Evolutionary conservation across 2,797 vertebrate species (phyloP).

Genomic region (Pipistrellus kuhlii): DNA sequence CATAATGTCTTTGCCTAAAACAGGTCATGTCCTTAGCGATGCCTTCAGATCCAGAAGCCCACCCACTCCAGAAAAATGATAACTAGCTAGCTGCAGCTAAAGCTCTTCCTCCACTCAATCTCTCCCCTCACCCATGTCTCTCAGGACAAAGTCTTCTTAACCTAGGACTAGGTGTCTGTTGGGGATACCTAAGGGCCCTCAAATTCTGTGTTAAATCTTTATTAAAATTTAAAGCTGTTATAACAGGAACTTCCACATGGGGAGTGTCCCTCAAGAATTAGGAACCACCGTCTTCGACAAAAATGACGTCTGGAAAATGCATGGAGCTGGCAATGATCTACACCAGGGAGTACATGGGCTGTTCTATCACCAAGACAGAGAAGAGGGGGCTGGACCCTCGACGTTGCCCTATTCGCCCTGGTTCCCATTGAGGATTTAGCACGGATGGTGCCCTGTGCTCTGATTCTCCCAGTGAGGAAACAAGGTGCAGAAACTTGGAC

Average conservation of each 20-base stretch:
- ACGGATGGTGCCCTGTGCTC: neutral
- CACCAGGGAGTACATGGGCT: neutral
- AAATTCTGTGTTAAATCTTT: slow-evolving; percentile 22
- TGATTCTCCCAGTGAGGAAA: neutral
- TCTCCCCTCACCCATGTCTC: neutral
- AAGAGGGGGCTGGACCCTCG: neutral
- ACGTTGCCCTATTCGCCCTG: neutral
- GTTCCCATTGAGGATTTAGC: neutral
- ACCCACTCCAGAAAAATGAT: neutral
- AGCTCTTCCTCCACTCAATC: neutral
- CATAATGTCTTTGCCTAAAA: neutral
- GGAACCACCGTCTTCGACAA: neutral
- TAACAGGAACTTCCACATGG: neutral
- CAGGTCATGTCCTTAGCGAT: neutral
- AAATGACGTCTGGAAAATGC: neutral
- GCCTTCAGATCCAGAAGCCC: neutral
- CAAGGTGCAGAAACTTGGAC: neutral
- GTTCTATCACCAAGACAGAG: neutral
- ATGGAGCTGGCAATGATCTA: neutral
- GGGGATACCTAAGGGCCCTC: neutral
- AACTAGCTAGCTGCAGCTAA: neutral
- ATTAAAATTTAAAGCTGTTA: neutral
- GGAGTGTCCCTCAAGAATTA: neutral
- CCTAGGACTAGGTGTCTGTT: neutral
- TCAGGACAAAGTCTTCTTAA: neutral